phyloP scores from a whole-genome alignment of 2,113 vertebrate genomes.

The Scopus umbretta region DNA sequence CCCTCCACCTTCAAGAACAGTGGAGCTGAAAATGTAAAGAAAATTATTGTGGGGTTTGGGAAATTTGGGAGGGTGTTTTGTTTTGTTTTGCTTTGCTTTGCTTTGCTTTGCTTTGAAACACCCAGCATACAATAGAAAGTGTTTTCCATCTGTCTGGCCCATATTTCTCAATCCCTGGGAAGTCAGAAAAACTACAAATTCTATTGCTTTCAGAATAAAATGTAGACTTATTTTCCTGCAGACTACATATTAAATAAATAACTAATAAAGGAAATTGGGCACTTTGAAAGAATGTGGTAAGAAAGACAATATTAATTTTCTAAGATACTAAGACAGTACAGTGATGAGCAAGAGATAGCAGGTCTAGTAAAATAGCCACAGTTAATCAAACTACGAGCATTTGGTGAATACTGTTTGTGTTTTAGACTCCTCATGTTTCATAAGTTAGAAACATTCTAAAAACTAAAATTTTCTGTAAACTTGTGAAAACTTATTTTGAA shows the following conservation, averaged over 20 bases:
- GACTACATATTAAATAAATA: background rate
- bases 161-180: background rate
- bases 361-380: background rate
- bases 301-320: background rate
- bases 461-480: background rate
- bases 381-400: background rate
- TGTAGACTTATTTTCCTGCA: background rate
- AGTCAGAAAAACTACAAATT: background rate
- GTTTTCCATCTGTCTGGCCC: background rate
- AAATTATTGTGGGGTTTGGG: background rate
- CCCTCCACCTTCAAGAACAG: background rate
- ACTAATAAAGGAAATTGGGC: background rate
- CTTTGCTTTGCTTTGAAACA: background rate
- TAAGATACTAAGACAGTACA: background rate
- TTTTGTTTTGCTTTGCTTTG: background rate
- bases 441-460: background rate
- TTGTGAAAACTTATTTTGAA: background rate
- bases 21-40: background rate
- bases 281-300: background rate
- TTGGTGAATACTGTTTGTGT: background rate
- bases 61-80: background rate
- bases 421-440: background rate
- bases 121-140: background rate
- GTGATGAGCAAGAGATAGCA: background rate
- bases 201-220: background rate